Conservation (phyloP, 2,888 invertebrate genomes). For the Athalia cordata region DNA sequence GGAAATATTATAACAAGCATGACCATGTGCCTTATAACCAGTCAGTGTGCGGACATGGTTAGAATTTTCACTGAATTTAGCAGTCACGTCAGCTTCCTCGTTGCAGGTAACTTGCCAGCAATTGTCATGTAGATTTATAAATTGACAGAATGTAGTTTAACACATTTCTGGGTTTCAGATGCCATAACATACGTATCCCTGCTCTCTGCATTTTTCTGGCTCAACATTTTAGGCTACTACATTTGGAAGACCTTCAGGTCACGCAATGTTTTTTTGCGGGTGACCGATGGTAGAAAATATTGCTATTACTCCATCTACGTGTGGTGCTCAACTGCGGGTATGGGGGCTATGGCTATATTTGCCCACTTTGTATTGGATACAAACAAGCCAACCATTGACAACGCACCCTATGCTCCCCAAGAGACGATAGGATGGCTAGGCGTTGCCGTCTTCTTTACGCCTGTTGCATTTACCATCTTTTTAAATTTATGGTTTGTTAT, state of each 20-base stretch:
- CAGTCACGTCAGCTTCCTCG: conserved; percentile 86
- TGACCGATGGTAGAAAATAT: conserved; percentile 90
- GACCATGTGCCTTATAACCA: conserved; percentile 84
- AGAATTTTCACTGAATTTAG: conserved; percentile 87
- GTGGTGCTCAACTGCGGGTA: conserved; percentile 83
- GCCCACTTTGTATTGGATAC: conserved; percentile 88
- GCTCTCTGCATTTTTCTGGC: conserved; percentile 89
- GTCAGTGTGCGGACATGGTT: conserved; percentile 86
- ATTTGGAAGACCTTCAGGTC: conserved; percentile 93
- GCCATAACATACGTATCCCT: conserved; percentile 85
- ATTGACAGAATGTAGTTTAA: conserved; percentile 3
- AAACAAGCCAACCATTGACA: conserved; percentile 74
- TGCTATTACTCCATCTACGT: conserved; percentile 90
- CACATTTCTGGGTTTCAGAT: conserved; percentile 76
- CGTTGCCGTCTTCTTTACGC: conserved; percentile 88
- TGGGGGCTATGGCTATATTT: conserved; percentile 85
- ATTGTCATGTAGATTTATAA: not conserved
- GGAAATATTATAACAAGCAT: conserved; percentile 91
- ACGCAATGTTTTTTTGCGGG: conserved; percentile 87
- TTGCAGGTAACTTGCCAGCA: conserved; percentile 80
- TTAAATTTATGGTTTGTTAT: conserved; percentile 87
- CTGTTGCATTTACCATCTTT: conserved; percentile 86
- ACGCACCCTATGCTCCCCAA: conserved; percentile 75
- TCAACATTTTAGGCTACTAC: conserved; percentile 90
- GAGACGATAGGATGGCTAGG: conserved; percentile 89